Percentiles rank a stretch among this genome's conserved stretches.
Evolutionary conservation across 2,113 vertebrate genomes (phyloP).

Genomic region (Uropsilus gracilis): DNA sequence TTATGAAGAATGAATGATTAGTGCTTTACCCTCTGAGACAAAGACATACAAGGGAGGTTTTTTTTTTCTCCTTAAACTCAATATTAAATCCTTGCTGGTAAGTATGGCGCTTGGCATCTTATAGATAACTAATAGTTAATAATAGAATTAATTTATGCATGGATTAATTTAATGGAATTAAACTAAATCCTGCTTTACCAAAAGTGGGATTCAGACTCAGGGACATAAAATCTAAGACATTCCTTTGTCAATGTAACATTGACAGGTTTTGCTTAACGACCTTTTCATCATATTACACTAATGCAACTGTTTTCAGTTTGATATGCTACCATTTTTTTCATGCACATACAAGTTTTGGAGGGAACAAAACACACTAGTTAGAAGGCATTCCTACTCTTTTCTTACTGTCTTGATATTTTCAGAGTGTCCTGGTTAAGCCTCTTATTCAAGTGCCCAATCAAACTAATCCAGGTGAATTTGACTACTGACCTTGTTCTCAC

Average conservation of each 20-base stretch:
- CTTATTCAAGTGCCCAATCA: slow-evolving; percentile 70
- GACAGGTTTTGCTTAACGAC: not conserved
- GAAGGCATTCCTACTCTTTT: not conserved
- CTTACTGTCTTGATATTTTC: slow-evolving; percentile 60
- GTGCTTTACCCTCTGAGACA: not conserved
- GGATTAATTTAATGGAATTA: not conserved
- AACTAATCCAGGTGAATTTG: slow-evolving; percentile 68
- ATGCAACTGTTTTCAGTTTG: not conserved
- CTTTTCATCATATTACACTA: not conserved
- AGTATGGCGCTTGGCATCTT: not conserved
- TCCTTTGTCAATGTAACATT: not conserved
- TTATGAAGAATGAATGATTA: not conserved
- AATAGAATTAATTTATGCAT: not conserved
- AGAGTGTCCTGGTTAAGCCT: slow-evolving; percentile 58
- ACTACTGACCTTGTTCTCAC: slow-evolving; percentile 81
- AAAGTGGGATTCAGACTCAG: not conserved
- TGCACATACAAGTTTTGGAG: not conserved
- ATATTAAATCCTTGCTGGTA: not conserved
- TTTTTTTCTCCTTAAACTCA: not conserved
- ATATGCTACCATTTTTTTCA: not conserved
- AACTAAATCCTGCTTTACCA: too few species aligned
- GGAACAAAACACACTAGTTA: not conserved
- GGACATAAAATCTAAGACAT: not conserved
- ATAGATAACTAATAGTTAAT: not conserved
- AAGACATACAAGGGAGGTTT: not conserved